A percentile compares a stretch with the other conserved stretches of the same genome.
Evolutionary conservation across 2,797 vertebrate genomes (phyloP).

Genomic region (Crocodylus rhombifer): DNA sequence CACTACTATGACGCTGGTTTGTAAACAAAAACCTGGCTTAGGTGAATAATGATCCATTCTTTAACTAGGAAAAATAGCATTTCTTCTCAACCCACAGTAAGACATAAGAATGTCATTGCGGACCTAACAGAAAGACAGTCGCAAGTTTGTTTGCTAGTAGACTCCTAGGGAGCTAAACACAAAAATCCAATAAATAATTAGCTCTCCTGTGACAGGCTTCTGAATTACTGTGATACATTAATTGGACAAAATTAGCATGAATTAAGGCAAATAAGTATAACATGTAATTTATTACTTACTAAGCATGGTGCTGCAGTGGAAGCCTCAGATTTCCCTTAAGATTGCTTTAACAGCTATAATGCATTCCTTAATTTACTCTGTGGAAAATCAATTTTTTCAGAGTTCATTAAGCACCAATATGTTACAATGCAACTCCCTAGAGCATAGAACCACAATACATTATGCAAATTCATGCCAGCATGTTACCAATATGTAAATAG

Average conservation of each 20-base stretch:
- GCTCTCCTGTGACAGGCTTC: slow-evolving; percentile 97
- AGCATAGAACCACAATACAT: slow-evolving; percentile 94
- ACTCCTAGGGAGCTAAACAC: slow-evolving; percentile 88
- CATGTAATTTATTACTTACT: slow-evolving; percentile 99
- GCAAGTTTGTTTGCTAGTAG: slow-evolving; percentile 91
- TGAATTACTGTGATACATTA: slow-evolving; percentile 99
- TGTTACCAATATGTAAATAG: slow-evolving; percentile 99
- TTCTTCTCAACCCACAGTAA: slow-evolving; percentile 76
- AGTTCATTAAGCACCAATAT: slow-evolving; percentile 99
- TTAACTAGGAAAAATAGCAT: slow-evolving; percentile 75
- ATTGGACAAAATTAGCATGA: slow-evolving; percentile 99
- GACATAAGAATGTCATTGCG: slow-evolving; percentile 81
- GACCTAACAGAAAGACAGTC: slow-evolving; percentile 85
- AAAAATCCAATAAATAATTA: slow-evolving; percentile 98
- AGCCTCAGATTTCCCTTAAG: slow-evolving; percentile 99
- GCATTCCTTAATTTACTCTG: slow-evolving; percentile 99
- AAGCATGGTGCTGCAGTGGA: slow-evolving; percentile 97
- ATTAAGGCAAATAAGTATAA: slow-evolving; percentile 99
- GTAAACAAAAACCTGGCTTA: slow-evolving; percentile 80
- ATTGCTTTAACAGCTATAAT: slow-evolving; percentile 99
- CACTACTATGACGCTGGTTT: slow-evolving; percentile 60
- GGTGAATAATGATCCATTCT: slow-evolving; percentile 78
- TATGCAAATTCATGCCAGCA: slow-evolving; percentile 96
- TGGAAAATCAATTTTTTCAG: slow-evolving; percentile 99
- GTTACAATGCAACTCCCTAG: slow-evolving; percentile 98